Evolutionary conservation across 2,888 invertebrate genomes (phyloP).

Genomic region (Thera obeliscata): DNA sequence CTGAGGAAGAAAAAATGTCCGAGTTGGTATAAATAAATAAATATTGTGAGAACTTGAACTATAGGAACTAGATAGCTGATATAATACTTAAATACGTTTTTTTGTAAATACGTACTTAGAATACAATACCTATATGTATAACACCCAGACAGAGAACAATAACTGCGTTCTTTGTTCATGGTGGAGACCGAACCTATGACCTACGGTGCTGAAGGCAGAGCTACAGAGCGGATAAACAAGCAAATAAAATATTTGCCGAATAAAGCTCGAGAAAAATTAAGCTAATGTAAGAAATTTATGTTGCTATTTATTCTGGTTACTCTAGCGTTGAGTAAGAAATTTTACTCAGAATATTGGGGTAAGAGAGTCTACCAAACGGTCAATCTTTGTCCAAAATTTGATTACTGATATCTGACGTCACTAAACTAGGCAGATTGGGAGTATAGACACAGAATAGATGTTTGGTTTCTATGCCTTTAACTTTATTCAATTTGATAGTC

Average conservation of each 20-base stretch:
- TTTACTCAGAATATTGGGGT: background rate
- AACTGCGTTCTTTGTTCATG: too few species aligned
- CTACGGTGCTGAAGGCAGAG: too few species aligned
- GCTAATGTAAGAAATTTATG: background rate
- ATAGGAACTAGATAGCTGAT: too few species aligned
- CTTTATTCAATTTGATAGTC: constrained; percentile 27
- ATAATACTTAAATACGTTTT: too few species aligned
- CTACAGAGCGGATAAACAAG: too few species aligned
- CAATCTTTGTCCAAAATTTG: constrained; percentile 71
- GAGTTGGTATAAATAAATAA: too few species aligned
- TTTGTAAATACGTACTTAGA: too few species aligned
- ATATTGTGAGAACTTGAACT: too few species aligned
- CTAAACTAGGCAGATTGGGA: constrained; percentile 30
- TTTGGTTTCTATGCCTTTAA: constrained; percentile 15
- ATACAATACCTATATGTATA: too few species aligned
- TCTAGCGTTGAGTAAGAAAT: background rate
- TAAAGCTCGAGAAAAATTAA: background rate
- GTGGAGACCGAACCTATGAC: too few species aligned
- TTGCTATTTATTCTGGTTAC: background rate
- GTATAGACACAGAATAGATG: constrained; percentile 34
- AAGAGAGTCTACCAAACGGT: constrained; percentile 56
- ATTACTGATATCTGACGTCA: constrained; percentile 65
- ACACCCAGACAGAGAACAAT: too few species aligned
- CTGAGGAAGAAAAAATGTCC: too few species aligned
- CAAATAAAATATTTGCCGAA: background rate